phyloP scores from a whole-genome alignment of 2,797 vertebrate genomes.

The Anguilla pacifica region DNA sequence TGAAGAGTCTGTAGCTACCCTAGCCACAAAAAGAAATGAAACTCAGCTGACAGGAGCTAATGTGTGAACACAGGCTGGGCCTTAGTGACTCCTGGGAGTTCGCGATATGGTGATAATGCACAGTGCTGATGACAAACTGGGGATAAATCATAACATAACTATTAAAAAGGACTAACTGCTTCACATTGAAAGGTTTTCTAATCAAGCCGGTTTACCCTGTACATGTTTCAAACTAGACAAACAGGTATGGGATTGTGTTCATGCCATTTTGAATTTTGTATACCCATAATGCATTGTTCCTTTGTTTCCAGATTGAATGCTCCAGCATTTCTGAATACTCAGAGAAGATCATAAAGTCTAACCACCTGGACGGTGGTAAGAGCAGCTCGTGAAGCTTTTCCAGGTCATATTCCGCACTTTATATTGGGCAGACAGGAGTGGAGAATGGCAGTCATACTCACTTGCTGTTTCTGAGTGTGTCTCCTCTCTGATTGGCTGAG shows the following conservation, averaged over 20 bases:
- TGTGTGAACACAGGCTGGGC: not conserved
- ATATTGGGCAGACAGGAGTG: not conserved
- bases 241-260: not conserved
- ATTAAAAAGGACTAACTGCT: not conserved
- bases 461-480: not conserved
- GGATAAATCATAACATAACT: not conserved
- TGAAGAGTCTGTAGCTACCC: not conserved
- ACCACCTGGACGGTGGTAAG: slow-evolving; percentile 96
- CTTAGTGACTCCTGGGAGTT: not conserved
- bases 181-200: not conserved
- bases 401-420: not conserved
- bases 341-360: slow-evolving; percentile 98
- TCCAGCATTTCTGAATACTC: slow-evolving; percentile 99
- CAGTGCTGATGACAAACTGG: not conserved
- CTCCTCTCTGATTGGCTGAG: not conserved
- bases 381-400: slow-evolving; percentile 23
- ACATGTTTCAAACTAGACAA: not conserved
- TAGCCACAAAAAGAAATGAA: not conserved
- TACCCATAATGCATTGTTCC: slow-evolving; percentile 24
- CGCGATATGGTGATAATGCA: not conserved
- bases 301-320: slow-evolving; percentile 86
- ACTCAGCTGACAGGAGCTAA: not conserved
- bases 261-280: not conserved
- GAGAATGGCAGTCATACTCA: not conserved
- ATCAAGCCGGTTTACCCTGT: not conserved